Percentiles rank a stretch among this genome's conserved stretches.
These are phyloP conservation scores for Nyctalus aviator DNA, from an alignment of 2,797 vertebrate species.

Conservation along the genomic window DNA sequence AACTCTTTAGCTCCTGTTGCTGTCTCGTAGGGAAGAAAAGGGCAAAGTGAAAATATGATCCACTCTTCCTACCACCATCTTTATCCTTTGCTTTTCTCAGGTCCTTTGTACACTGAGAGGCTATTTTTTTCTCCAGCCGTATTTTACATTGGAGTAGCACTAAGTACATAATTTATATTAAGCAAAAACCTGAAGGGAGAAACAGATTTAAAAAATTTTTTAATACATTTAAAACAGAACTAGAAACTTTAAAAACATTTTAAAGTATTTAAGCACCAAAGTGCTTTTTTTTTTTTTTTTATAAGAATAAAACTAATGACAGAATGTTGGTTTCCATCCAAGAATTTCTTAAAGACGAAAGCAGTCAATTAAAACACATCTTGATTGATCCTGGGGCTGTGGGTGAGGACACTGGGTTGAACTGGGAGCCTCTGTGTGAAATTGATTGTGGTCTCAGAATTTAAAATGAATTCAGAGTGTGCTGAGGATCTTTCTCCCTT, in stretches of 20 bases:
- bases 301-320: neutral
- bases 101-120: neutral
- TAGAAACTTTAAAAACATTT: conserved; percentile 34
- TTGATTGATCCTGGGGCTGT: neutral
- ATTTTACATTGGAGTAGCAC: neutral
- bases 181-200: neutral
- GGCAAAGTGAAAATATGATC: neutral
- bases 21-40: neutral
- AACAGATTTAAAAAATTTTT: neutral
- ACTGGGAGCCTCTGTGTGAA: neutral
- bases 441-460: neutral
- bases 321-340: neutral
- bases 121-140: neutral
- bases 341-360: conserved; percentile 27
- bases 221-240: neutral
- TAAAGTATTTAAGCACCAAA: conserved; percentile 6
- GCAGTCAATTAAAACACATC: neutral
- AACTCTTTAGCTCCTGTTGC: neutral
- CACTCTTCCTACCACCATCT: neutral
- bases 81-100: neutral
- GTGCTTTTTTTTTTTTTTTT: neutral
- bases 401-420: neutral
- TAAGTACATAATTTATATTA: conserved; percentile 1
- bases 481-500: neutral
- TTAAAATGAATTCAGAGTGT: neutral